These are phyloP conservation scores for Machaerirhynchus nigripectus DNA, from an alignment of 2,113 vertebrate genomes.

Conservation along the genomic window DNA sequence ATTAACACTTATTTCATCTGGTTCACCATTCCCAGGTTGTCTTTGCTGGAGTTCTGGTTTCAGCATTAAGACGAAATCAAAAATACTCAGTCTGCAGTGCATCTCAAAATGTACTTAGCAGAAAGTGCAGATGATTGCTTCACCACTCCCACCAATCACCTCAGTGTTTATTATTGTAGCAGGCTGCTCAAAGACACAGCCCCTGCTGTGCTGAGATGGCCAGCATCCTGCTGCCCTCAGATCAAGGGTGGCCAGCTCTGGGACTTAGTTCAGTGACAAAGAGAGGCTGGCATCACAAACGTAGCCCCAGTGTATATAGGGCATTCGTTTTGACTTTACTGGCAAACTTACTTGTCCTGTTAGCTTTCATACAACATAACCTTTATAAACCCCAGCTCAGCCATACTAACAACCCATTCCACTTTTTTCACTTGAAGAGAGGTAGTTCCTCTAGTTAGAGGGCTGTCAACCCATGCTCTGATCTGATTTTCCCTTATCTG, in stretches of 20 bases:
- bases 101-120: neutral
- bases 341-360: neutral
- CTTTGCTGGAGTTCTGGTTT: constrained; percentile 5
- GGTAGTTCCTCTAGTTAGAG: neutral
- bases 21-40: neutral
- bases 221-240: neutral
- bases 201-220: neutral
- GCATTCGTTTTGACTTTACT: neutral
- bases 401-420: neutral
- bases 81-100: neutral
- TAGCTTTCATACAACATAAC: neutral
- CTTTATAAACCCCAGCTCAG: neutral
- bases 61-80: neutral
- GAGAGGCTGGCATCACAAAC: neutral
- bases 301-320: accelerated
- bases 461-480: neutral
- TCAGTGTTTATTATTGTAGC: constrained; percentile 25
- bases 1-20: constrained; percentile 55
- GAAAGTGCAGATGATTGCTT: constrained; percentile 3
- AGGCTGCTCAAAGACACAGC: neutral
- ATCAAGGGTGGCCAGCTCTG: neutral
- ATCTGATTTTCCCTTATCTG: neutral
- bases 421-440: neutral
- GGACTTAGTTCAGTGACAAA: neutral
- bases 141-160: neutral